phyloP scores from a whole-genome alignment of 2,113 vertebrate genomes.

The Calonectris borealis region DNA sequence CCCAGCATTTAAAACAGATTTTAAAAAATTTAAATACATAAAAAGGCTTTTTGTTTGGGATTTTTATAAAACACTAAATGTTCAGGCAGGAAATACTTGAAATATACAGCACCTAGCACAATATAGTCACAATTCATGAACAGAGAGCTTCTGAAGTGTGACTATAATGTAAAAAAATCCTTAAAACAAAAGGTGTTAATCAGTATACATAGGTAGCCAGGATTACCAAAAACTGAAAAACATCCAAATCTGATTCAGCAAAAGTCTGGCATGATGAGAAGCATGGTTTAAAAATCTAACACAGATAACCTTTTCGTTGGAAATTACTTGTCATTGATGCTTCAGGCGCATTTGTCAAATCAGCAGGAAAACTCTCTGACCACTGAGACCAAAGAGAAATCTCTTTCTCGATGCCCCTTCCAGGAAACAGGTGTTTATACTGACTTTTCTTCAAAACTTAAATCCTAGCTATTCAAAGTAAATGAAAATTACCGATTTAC shows the following conservation, averaged over 20 bases:
- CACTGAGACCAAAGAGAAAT: background rate
- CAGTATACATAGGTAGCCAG: background rate
- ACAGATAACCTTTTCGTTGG: background rate
- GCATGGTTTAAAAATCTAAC: background rate
- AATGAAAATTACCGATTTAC: background rate
- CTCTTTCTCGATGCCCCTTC: background rate
- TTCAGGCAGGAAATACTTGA: background rate
- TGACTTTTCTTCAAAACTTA: background rate
- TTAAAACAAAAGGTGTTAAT: background rate
- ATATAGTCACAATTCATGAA: background rate
- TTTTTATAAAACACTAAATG: background rate
- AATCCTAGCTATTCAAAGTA: background rate
- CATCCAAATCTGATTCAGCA: background rate
- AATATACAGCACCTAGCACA: background rate
- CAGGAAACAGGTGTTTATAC: background rate
- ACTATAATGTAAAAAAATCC: background rate
- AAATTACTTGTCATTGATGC: background rate
- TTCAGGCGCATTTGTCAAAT: background rate
- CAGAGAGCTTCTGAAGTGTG: background rate
- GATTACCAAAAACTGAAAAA: background rate
- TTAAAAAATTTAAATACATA: background rate
- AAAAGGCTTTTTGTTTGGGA: background rate
- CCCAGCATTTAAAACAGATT: background rate
- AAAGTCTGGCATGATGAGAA: background rate
- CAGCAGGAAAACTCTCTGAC: background rate